Conservation (phyloP, 2,888 invertebrate species). For the Mactromeris polynyma region DNA sequence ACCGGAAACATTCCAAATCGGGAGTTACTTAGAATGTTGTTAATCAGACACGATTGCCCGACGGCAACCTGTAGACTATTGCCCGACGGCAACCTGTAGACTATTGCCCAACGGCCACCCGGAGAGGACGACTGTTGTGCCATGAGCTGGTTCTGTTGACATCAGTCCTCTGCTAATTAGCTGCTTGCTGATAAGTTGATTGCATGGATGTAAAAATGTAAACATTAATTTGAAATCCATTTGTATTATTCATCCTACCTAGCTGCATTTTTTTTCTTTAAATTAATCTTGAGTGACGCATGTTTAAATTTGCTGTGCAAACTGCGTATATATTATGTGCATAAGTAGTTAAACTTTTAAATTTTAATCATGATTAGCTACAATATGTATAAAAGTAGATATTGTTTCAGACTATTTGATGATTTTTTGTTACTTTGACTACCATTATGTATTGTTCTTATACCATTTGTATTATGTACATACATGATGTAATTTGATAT, state of each 20-base stretch:
- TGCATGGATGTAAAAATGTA: neutral
- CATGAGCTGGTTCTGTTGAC: too few species aligned
- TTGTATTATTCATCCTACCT: neutral
- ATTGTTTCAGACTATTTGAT: neutral
- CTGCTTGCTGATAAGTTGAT: neutral
- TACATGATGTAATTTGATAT: neutral
- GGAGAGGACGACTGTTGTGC: too few species aligned
- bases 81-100: too few species aligned
- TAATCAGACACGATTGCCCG: neutral
- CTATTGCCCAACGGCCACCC: too few species aligned
- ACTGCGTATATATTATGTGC: neutral
- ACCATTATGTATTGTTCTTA: neutral
- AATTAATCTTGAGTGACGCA: neutral
- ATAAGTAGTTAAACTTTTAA: neutral
- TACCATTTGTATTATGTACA: too few species aligned
- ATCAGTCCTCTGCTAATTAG: neutral
- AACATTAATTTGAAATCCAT: slow-evolving; percentile 11
- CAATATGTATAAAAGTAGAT: neutral
- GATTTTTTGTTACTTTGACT: neutral
- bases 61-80: too few species aligned
- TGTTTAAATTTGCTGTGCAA: slow-evolving; percentile 5
- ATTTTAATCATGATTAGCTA: slow-evolving; percentile 8
- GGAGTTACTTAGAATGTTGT: neutral
- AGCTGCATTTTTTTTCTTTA: neutral
- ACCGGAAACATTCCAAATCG: neutral